Conservation (phyloP, 2,113 vertebrate species). For the Apus apus region DNA sequence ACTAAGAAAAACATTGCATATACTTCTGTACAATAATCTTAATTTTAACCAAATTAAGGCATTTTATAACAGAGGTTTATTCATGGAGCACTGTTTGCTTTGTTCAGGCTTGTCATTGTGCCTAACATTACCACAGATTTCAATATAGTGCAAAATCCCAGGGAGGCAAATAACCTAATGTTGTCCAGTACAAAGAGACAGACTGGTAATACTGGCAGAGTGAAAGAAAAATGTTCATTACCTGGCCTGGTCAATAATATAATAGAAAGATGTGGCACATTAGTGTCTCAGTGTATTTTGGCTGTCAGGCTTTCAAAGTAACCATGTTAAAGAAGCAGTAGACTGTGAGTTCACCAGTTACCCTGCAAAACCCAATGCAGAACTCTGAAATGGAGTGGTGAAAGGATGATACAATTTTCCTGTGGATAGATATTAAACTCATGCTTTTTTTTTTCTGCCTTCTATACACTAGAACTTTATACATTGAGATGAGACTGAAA, state of each 20-base stretch:
- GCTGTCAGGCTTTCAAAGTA: neutral
- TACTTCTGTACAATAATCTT: neutral
- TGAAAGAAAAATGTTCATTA: neutral
- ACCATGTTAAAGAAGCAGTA: neutral
- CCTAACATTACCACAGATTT: neutral
- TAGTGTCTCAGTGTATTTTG: neutral
- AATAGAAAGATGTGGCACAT: neutral
- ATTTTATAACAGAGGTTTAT: neutral
- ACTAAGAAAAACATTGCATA: neutral
- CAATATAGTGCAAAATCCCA: neutral
- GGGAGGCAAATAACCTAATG: neutral
- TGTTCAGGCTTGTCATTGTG: neutral
- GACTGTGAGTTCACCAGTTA: neutral
- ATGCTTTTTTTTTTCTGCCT: neutral
- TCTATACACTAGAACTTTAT: neutral
- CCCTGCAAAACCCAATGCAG: neutral
- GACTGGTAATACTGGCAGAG: neutral
- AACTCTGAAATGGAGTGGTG: neutral
- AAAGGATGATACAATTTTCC: neutral
- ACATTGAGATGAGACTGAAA: neutral
- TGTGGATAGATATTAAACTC: neutral
- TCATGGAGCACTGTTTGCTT: neutral
- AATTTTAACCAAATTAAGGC: neutral
- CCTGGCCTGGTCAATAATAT: neutral
- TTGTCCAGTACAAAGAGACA: neutral